Percentiles rank a stretch among this genome's conserved stretches.
Evolutionary conservation across 2,797 vertebrate genomes (phyloP).

Genomic region (Sebastes iracundus): DNA sequence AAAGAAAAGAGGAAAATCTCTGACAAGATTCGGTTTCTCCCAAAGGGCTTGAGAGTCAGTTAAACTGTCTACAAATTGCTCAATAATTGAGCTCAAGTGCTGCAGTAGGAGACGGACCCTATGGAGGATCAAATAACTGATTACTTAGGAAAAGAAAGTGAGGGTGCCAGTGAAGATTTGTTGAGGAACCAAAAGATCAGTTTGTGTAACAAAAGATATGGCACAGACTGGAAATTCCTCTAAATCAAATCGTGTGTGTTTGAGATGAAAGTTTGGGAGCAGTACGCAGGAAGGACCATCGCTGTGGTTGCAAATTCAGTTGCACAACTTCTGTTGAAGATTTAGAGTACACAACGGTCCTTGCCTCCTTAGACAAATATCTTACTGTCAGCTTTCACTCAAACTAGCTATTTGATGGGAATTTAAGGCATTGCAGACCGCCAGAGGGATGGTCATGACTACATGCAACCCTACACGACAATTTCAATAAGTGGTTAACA

Average conservation of each 20-base stretch:
- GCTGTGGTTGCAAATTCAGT: slow-evolving; percentile 29
- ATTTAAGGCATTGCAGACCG: background rate
- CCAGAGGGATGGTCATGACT: background rate
- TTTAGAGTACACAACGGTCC: background rate
- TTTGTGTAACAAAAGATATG: slow-evolving; percentile 52
- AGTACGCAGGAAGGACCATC: slow-evolving; percentile 39
- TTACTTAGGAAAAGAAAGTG: slow-evolving; percentile 62
- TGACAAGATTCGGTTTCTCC: slow-evolving; percentile 58
- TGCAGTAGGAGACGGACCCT: slow-evolving; percentile 61
- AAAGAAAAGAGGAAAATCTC: slow-evolving; percentile 36
- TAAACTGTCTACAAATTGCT: slow-evolving; percentile 71
- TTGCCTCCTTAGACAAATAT: slow-evolving; percentile 1
- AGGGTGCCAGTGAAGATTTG: slow-evolving; percentile 57
- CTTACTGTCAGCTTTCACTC: background rate
- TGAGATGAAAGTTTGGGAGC: slow-evolving; percentile 43
- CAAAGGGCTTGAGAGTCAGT: slow-evolving; percentile 59
- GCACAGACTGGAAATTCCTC: slow-evolving; percentile 26
- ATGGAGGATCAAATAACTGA: slow-evolving; percentile 74
- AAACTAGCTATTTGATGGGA: background rate
- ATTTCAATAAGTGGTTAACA: background rate
- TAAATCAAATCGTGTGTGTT: slow-evolving; percentile 51
- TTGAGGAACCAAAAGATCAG: slow-evolving; percentile 59
- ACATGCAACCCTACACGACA: background rate
- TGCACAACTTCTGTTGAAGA: slow-evolving; percentile 42
- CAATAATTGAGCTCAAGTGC: slow-evolving; percentile 71